These are phyloP conservation scores for Eumeta japonica DNA, from an alignment of 1,140 invertebrate species.

Conservation along the genomic window DNA sequence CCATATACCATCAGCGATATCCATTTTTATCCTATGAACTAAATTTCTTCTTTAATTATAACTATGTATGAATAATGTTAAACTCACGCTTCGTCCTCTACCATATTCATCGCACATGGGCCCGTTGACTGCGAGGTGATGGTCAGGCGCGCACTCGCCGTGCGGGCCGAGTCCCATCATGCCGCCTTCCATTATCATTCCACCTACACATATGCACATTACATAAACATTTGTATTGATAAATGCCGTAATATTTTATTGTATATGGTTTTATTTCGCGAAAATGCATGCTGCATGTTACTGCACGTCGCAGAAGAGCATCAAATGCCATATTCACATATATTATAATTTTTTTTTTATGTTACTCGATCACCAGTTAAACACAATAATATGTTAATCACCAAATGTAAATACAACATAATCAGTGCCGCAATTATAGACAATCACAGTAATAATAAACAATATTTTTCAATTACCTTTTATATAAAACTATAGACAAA, in stretches of 20 bases:
- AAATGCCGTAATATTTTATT: too few relatives aligned
- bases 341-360: too few relatives aligned
- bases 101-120: constrained; percentile 52
- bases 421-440: too few relatives aligned
- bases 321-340: too few relatives aligned
- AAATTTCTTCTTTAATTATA: neutral
- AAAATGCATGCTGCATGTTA: too few relatives aligned
- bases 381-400: too few relatives aligned
- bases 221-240: constrained; percentile 4
- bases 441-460: too few relatives aligned
- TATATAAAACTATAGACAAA: neutral
- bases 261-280: too few relatives aligned
- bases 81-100: constrained; percentile 42
- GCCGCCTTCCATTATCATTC: constrained; percentile 53
- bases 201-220: constrained; percentile 28
- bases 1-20: neutral
- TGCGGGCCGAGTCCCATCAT: constrained; percentile 41
- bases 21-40: neutral
- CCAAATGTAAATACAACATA: too few relatives aligned
- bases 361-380: too few relatives aligned
- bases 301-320: too few relatives aligned
- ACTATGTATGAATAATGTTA: neutral
- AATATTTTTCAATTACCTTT: too few relatives aligned
- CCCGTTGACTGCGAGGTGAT: constrained; percentile 42
- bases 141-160: constrained; percentile 42